These are phyloP conservation scores for Coregonus ussuriensis DNA, from an alignment of 2,797 vertebrate species.

Conservation along the genomic window DNA sequence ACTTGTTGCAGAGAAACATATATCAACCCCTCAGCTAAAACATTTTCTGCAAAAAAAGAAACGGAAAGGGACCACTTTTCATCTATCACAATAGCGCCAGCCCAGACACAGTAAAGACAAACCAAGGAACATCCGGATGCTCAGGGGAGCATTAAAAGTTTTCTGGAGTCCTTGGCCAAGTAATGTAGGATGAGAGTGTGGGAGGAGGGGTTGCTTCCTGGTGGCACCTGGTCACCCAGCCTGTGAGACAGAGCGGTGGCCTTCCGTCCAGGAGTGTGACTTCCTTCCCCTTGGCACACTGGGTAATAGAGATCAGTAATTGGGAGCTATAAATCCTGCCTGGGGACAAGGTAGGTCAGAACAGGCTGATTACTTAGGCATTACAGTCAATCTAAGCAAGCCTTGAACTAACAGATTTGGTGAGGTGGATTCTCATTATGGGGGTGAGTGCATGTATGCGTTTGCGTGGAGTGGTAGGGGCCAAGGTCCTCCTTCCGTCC, in stretches of 20 bases:
- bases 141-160: slow-evolving; percentile 44
- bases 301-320: slow-evolving; percentile 78
- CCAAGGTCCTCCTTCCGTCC: slow-evolving; percentile 59
- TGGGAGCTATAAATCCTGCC: slow-evolving; percentile 79
- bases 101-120: slow-evolving; percentile 7
- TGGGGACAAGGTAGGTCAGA: slow-evolving; percentile 81
- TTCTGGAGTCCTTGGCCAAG: slow-evolving; percentile 19
- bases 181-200: slow-evolving; percentile 19
- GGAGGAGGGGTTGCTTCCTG: slow-evolving; percentile 41
- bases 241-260: slow-evolving; percentile 47
- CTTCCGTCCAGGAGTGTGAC: slow-evolving; percentile 57
- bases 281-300: slow-evolving; percentile 60
- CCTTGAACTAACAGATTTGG: slow-evolving; percentile 79
- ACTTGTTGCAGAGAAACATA: background rate
- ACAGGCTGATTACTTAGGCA: slow-evolving; percentile 81
- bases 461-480: slow-evolving; percentile 54
- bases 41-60: background rate
- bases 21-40: too few relatives aligned
- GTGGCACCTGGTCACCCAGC: slow-evolving; percentile 55
- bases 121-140: slow-evolving; percentile 24
- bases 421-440: slow-evolving; percentile 76
- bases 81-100: background rate
- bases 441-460: slow-evolving; percentile 51
- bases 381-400: slow-evolving; percentile 77
- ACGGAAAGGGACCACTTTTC: slow-evolving; percentile 22